Evolutionary conservation across 2,888 invertebrate genomes (phyloP), one percentile per base, ranked within the genome.

Genomic region (Thelaira solivaga): DNA sequence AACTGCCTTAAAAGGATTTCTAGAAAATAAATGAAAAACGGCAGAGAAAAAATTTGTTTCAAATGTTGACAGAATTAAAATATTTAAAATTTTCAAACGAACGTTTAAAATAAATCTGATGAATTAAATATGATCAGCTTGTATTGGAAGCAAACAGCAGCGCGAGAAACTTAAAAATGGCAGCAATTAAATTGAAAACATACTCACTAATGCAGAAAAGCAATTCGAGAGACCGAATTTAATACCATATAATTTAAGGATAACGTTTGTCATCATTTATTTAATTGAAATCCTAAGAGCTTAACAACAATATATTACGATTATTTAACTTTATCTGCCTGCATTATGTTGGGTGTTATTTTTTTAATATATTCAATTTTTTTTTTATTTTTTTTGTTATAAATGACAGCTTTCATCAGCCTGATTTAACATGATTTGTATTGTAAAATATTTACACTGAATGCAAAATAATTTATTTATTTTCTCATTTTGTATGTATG

Each of bases 241-340:
- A n/a, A n/a, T n/a, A n/a, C n/a, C n/a, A n/a, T 61, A 68, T 45
- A 67, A 41, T 65, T n/a, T 65, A 53, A 59, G 59, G 61, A 73
- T 78, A 69, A 72, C 59, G 67, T 53, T 74, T 74, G 74, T 65
- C 72, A 75, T 77, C 81, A 79, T 80, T n/a, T 75, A 80, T 80
- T 80, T 81, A 81, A 81, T 81, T 81, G 79, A 80, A 81, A 80
- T 80, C 80, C 79, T 36, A 65, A 49, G 61, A 69, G 79, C 74
- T 78, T 75, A 65, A 80, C 59, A 43, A 61, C 64, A 51, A 47
- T 69, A n/a, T n/a, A 65, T 53, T 61, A 59, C n/a, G n/a, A 45
- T 43, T 69, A 39, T 41, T 65, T 13, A 71, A 69, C 22, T 55
- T 72, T 49, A 43, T 55, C 47, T 62, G 10, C 20, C 51, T 20